Evolutionary conservation across 2,113 vertebrate genomes (phyloP).

Genomic region (Syngnathoides biaculeatus): DNA sequence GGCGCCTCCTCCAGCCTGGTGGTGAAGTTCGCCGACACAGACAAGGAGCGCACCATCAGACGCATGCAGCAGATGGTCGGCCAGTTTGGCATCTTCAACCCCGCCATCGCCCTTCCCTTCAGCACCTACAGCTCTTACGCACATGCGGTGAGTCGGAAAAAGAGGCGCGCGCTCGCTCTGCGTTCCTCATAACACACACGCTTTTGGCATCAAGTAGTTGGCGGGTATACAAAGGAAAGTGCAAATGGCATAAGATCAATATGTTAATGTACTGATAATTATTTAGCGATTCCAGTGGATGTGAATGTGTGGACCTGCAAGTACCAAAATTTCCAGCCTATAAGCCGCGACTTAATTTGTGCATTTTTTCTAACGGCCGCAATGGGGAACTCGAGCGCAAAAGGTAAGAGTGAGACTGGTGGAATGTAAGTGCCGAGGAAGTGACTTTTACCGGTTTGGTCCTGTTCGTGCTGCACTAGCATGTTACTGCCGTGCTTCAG

Average conservation of each 20-base stretch:
- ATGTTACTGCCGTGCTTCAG: too few species aligned
- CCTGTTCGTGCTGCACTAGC: too few species aligned
- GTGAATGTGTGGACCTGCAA: background rate
- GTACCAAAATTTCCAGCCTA: too few species aligned
- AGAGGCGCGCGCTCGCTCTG: background rate
- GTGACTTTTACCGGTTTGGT: too few species aligned
- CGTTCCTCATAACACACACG: background rate
- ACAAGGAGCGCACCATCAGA: slow-evolving; percentile 95
- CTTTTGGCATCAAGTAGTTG: background rate
- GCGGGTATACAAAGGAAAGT: background rate
- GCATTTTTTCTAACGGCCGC: too few species aligned
- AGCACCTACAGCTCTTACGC: slow-evolving; percentile 98
- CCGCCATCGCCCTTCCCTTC: slow-evolving; percentile 93
- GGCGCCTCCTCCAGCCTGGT: slow-evolving; percentile 98
- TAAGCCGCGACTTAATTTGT: too few species aligned
- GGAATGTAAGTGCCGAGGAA: too few species aligned
- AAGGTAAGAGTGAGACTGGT: too few species aligned
- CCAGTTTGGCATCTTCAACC: slow-evolving; percentile 97
- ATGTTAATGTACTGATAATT: background rate
- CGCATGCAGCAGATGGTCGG: slow-evolving; percentile 99
- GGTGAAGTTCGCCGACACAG: slow-evolving; percentile 98
- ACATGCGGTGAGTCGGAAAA: slow-evolving; percentile 88
- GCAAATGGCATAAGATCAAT: background rate
- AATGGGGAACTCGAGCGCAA: too few species aligned
- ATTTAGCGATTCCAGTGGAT: background rate